Conservation (phyloP, 2,797 vertebrate genomes). For the Choloepus didactylus region DNA sequence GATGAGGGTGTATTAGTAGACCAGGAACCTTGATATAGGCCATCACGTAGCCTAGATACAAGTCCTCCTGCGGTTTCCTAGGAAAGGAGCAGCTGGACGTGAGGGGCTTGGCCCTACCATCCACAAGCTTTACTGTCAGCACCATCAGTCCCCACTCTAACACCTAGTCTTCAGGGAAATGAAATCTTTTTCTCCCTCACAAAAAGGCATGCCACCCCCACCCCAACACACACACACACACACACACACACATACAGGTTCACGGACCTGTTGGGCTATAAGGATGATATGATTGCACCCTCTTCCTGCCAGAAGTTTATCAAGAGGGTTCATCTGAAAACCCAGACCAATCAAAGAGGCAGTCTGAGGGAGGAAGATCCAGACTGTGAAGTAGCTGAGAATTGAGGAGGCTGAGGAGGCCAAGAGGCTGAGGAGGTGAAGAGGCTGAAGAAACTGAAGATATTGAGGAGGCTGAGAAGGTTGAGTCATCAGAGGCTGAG, state of each 20-base stretch:
- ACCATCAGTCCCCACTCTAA: background rate
- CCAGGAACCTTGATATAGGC: background rate
- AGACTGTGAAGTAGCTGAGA: background rate
- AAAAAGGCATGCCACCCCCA: background rate
- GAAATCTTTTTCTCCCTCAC: background rate
- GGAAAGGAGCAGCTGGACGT: background rate
- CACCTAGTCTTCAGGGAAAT: slow-evolving; percentile 1
- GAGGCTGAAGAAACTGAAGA: background rate
- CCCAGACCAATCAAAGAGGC: background rate
- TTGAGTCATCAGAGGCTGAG: background rate
- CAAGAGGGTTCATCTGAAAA: background rate
- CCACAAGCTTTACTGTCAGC: background rate
- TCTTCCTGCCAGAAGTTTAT: background rate
- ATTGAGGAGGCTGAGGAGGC: background rate
- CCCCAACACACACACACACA: background rate
- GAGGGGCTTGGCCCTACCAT: background rate
- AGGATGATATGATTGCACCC: background rate
- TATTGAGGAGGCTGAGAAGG: background rate
- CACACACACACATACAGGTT: background rate
- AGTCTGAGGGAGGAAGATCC: background rate
- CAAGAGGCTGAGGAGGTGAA: background rate
- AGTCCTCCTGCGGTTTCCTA: background rate
- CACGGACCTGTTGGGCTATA: background rate
- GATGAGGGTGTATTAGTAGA: background rate
- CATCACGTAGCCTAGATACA: background rate